These are phyloP conservation scores for Acipenser oxyrinchus DNA, from an alignment of 2,797 vertebrate species.

Conservation along the genomic window DNA sequence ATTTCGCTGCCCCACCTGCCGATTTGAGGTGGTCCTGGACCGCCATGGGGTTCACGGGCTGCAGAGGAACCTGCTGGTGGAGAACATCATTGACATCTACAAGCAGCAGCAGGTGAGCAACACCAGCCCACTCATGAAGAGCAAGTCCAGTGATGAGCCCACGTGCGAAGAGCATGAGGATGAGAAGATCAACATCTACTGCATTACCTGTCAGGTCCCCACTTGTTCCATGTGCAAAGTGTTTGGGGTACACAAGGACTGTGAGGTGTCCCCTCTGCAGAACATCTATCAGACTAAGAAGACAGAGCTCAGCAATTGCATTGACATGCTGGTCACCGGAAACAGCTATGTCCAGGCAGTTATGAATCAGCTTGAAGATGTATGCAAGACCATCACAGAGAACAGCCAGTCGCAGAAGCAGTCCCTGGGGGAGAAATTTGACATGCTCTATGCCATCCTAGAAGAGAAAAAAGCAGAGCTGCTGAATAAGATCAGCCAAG, in stretches of 20 bases:
- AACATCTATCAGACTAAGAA: conserved; percentile 73
- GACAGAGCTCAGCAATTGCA: conserved; percentile 69
- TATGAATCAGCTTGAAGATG: conserved; percentile 71
- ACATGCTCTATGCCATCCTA: conserved; percentile 59
- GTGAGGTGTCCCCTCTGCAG: conserved; percentile 73
- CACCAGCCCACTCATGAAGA: conserved; percentile 34
- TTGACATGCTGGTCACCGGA: conserved; percentile 73
- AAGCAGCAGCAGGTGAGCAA: conserved; percentile 69
- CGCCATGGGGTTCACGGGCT: conserved; percentile 80
- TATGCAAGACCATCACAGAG: conserved; percentile 61
- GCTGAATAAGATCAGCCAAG: conserved; percentile 55
- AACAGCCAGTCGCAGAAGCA: conserved; percentile 65
- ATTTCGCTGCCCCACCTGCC: conserved; percentile 81
- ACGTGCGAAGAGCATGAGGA: conserved; percentile 78
- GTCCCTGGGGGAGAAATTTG: conserved; percentile 65
- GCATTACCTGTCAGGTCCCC: conserved; percentile 72
- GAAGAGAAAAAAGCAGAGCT: conserved; percentile 69
- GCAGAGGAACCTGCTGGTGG: conserved; percentile 81
- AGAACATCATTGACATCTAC: conserved; percentile 87
- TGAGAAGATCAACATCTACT: conserved; percentile 85
- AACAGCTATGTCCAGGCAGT: conserved; percentile 66
- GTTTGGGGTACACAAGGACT: conserved; percentile 79
- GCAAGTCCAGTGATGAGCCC: conserved; percentile 45
- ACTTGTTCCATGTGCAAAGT: conserved; percentile 92
- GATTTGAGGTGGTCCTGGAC: conserved; percentile 80